Conservation (phyloP, 2,113 vertebrate genomes). For the Toxostoma redivivum region DNA sequence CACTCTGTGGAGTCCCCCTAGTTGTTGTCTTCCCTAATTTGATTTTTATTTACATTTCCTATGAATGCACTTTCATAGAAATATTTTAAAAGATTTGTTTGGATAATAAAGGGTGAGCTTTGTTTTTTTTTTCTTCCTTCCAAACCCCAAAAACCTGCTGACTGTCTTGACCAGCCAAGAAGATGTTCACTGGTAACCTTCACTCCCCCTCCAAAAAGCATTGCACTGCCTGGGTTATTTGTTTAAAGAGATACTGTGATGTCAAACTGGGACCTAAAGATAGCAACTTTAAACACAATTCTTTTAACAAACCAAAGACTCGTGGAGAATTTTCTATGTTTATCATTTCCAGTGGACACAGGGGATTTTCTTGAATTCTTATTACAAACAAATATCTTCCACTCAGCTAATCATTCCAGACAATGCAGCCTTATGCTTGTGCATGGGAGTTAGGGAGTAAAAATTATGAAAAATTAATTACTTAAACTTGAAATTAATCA, state of each 20-base stretch:
- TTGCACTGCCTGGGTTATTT: neutral
- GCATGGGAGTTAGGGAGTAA: neutral
- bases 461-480: neutral
- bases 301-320: neutral
- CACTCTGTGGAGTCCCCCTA: neutral
- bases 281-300: neutral
- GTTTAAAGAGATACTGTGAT: neutral
- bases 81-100: conserved; percentile 24
- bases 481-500: neutral
- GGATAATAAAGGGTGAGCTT: neutral
- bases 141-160: neutral
- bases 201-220: neutral
- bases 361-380: conserved; percentile 6
- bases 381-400: conserved; percentile 17
- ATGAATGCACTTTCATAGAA: neutral
- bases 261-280: neutral
- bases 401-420: neutral
- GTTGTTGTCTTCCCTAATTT: neutral
- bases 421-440: neutral
- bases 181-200: neutral
- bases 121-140: neutral
- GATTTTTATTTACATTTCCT: neutral
- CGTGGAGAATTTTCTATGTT: neutral
- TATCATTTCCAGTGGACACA: neutral
- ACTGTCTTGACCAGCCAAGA: conserved; percentile 8